Base-by-base conservation (phyloP, 2,888 invertebrate genomes). In the Barypeithes pellucidus region DNA sequence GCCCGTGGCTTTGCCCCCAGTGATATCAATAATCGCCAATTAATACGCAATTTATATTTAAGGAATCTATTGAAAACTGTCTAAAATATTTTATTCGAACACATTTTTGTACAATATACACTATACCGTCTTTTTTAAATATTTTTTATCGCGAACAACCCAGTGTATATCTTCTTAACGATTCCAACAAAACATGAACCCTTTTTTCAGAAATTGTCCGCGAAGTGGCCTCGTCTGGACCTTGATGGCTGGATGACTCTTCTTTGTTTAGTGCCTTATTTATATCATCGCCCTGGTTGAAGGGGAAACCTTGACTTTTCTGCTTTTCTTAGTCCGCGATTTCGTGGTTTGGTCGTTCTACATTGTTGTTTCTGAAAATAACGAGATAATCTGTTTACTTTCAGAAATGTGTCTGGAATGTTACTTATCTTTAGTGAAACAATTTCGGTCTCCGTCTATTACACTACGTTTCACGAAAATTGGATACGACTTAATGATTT, bases 191-290 rank as follows among this genome's bases (percentile, higher is more conserved):
- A n/a, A 39, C 39, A 41, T 45, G 45, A 60, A 22, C 41, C 60
- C 29, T 29, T 29, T 29, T 67, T 43, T 50, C 59, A 41, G 62
- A 62, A 62, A 70, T 70, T 43, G 74, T 74, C 60, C 60, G 54
- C 67, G 52, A 61, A 70, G 54, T 66, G 71, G 75, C 71, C 75
- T 75, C 72, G 75, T 75, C 75, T 75, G 75, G 68, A 75, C 75
- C 75, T 75, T 75, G 75, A 75, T 74, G 75, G 73, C 54, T 65
- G 66, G 68, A 65, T 67, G 67, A 65, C 36, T 66, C 67, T 72
- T 71, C 75, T 75, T 75, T 75, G 75, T 75, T 75, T 65, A 62
- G 59, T 59, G 62, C 74, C 65, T 69, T 69, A 67, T 74, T 74
- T 73, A 69, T 73, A 67, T 59, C 62, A 59, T 73, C 69, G 52